Base-by-base conservation (phyloP, 2,797 vertebrate genomes). In the Podargus strigoides region DNA sequence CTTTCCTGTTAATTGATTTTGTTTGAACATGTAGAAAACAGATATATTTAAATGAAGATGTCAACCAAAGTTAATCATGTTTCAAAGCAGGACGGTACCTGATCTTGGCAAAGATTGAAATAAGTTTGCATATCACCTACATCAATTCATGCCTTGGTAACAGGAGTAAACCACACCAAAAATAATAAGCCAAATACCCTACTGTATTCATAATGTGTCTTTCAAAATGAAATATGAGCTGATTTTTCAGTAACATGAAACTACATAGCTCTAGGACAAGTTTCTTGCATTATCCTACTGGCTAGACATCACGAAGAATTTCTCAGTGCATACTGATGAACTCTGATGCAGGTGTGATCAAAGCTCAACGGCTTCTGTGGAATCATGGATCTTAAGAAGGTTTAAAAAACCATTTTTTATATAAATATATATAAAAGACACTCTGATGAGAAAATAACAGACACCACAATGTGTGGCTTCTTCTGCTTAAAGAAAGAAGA, bases 401-500 rank as follows among this genome's bases (percentile, higher is more conserved):
- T 82, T 79, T 4, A 0, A 41, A 73, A 82, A 63, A 49, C 5
- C 0, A 2, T 18, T 28, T 46, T 52, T 82, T 20, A 34, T 32
- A 32, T 32, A 36, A 3, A 20, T 56, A 32, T 32, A 68, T 26
- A 28, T 77, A 81, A 64, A 91, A 88, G 39, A 52, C 20, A 84
- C 34, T 75, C 22, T 67, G 20, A 36, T 53, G 37, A 52, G 41
- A 67, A 85, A 83, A 74, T 60, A 83, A 68, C 10, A 85, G 85
- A 96, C 96, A 90, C 66, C 84, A 94, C 46, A 56, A 96, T 47
- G 86, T 77, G 63, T 85, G 62, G 44, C 41, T 93, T 60, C 91
- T 73, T 96, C 90, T 94, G 82, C 93, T 93, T 96, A 92, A 95
- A 96, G 95, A 97, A 95, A 82, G 80, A 94, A 96, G 95, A 97